A percentile compares a stretch with the other conserved stretches of the same genome.
Conservation (phyloP, 2,888 invertebrate genomes). For the Amblyjoppa proteus region DNA sequence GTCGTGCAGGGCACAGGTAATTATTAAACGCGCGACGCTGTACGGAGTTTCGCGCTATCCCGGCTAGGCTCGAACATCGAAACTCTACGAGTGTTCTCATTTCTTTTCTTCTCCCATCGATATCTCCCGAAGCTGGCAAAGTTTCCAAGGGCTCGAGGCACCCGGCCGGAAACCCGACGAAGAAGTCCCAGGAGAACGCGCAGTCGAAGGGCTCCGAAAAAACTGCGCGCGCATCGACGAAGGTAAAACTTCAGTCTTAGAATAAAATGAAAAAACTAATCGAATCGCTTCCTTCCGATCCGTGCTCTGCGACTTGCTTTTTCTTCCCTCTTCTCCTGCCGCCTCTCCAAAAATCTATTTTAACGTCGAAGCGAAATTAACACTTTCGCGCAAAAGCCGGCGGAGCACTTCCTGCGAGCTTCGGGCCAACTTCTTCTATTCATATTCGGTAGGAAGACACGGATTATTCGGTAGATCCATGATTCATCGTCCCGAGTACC, state of each 20-base stretch:
- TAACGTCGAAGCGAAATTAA: conserved; percentile 11
- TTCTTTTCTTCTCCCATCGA: background rate
- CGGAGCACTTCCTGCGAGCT: background rate
- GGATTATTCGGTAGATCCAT: conserved; percentile 19
- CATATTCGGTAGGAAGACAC: conserved; percentile 16
- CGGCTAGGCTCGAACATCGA: background rate
- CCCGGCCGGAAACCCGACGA: conserved; percentile 47
- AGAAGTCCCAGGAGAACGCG: conserved; percentile 46
- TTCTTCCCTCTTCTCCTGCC: background rate
- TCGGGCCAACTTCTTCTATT: conserved; percentile 5
- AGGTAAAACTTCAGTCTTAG: conserved; percentile 42
- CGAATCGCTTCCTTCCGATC: conserved; percentile 1
- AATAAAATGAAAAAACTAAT: background rate
- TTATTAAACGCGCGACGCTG: background rate
- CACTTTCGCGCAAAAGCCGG: background rate
- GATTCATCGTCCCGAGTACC: conserved; percentile 35
- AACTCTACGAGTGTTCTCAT: background rate
- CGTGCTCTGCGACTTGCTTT: background rate
- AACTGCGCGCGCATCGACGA: conserved; percentile 45
- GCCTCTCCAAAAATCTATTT: conserved; percentile 30
- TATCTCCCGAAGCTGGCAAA: conserved; percentile 50
- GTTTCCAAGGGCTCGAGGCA: conserved; percentile 58
- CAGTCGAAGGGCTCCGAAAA: conserved; percentile 38
- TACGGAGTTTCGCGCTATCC: background rate
- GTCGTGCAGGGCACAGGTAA: conserved; percentile 54